Evolutionary conservation across 2,797 vertebrate genomes (phyloP).

Genomic region (Eulemur coronatus): DNA sequence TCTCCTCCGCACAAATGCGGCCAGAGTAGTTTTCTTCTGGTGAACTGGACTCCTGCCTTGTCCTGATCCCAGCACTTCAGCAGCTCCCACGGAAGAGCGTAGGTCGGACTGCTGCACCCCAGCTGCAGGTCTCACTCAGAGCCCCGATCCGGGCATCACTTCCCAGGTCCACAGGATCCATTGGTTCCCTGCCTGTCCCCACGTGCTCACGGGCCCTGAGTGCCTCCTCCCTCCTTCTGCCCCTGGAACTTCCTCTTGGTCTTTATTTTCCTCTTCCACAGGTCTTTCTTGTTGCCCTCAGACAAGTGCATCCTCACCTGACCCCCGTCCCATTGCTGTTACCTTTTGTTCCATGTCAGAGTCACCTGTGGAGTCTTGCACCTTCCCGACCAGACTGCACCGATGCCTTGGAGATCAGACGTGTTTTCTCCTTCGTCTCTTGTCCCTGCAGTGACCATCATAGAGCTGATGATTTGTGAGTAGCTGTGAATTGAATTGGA

Average conservation of each 20-base stretch:
- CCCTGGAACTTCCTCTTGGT: not conserved
- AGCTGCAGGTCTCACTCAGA: not conserved
- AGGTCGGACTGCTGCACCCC: not conserved
- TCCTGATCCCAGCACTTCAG: not conserved
- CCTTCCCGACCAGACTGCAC: no score
- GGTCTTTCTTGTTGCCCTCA: not conserved
- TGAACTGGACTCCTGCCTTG: not conserved
- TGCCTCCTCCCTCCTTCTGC: not conserved
- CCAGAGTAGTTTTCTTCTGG: not conserved
- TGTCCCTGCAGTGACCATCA: not conserved
- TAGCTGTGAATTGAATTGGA: not conserved
- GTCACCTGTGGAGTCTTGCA: not conserved
- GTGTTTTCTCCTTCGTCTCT: not conserved
- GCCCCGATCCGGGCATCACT: not conserved
- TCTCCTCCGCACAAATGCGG: not conserved
- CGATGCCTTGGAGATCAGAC: not conserved
- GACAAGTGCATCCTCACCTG: no score
- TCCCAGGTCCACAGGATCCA: not conserved
- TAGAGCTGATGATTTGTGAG: not conserved
- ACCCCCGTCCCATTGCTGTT: no score
- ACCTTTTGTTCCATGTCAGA: not conserved
- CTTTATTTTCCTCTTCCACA: not conserved
- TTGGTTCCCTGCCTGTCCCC: not conserved
- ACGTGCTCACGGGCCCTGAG: accelerated
- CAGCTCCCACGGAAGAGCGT: not conserved